Conservation (phyloP, 2,888 invertebrate genomes). For the Eurois occulta region DNA sequence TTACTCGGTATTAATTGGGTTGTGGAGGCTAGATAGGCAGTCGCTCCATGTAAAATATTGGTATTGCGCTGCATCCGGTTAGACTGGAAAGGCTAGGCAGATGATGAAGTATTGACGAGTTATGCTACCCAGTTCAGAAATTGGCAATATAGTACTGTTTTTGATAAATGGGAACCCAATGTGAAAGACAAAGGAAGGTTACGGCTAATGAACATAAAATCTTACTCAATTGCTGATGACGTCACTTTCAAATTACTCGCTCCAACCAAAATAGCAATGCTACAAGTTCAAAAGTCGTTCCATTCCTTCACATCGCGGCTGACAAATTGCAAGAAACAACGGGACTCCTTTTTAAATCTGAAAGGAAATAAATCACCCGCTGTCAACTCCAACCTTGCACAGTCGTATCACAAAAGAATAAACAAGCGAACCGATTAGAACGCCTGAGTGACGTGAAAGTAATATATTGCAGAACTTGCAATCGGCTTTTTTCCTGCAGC, state of each 20-base stretch:
- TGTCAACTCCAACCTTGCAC: constrained; percentile 57
- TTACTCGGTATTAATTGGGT: too few species aligned
- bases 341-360: constrained; percentile 32
- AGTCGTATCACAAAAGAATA: constrained; percentile 68
- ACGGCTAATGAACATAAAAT: background rate
- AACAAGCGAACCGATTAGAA: constrained; percentile 76
- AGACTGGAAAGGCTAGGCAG: too few species aligned
- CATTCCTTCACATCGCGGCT: constrained; percentile 30
- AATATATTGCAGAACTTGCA: constrained; percentile 77
- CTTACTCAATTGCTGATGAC: background rate
- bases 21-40: too few species aligned
- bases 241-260: background rate
- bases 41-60: too few species aligned
- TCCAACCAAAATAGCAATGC: background rate
- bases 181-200: background rate
- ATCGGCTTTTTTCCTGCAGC: constrained; percentile 71
- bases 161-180: background rate
- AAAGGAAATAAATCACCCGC: constrained; percentile 53
- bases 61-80: too few species aligned
- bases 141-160: background rate
- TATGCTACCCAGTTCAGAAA: too few species aligned
- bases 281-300: background rate
- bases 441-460: constrained; percentile 73
- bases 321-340: constrained; percentile 48
- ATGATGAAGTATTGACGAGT: too few species aligned